Percentiles rank a stretch among this genome's conserved stretches.
These are phyloP conservation scores for Rallus limicola DNA, from an alignment of 2,113 vertebrate genomes.

Conservation along the genomic window DNA sequence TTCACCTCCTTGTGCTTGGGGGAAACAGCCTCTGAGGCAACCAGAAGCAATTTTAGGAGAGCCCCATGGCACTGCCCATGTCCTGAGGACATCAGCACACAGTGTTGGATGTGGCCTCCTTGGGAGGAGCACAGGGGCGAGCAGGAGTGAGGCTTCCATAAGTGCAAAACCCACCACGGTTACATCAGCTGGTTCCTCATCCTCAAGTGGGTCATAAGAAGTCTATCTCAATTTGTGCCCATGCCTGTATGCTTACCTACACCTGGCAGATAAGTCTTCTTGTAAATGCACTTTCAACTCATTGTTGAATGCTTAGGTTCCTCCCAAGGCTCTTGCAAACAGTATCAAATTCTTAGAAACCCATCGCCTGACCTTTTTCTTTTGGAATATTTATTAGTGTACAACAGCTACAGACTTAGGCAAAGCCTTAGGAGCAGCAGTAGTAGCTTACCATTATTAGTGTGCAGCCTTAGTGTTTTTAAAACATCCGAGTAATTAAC, in stretches of 20 bases:
- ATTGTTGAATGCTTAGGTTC: neutral
- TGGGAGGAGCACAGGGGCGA: neutral
- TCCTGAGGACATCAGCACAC: neutral
- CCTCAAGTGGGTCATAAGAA: neutral
- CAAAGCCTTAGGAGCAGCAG: neutral
- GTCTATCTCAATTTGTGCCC: neutral
- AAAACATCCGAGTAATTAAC: neutral
- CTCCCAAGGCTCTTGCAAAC: neutral
- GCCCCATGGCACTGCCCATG: neutral
- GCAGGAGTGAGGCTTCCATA: neutral
- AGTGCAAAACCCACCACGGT: neutral
- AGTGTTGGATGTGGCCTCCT: neutral
- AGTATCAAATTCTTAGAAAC: neutral
- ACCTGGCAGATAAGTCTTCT: neutral
- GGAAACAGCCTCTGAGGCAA: neutral
- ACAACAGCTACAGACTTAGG: neutral
- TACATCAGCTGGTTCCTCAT: neutral
- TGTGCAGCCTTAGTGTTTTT: neutral
- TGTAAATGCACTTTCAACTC: neutral
- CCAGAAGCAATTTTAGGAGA: neutral
- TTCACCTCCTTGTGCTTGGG: accelerated
- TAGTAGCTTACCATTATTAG: neutral
- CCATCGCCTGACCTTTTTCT: neutral
- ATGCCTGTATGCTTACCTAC: neutral
- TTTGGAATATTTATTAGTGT: conserved; percentile 33